Evolutionary conservation across 1,140 invertebrate species (phyloP), one percentile per base, ranked within the genome.

Genomic region (Pseudoatta argentina): DNA sequence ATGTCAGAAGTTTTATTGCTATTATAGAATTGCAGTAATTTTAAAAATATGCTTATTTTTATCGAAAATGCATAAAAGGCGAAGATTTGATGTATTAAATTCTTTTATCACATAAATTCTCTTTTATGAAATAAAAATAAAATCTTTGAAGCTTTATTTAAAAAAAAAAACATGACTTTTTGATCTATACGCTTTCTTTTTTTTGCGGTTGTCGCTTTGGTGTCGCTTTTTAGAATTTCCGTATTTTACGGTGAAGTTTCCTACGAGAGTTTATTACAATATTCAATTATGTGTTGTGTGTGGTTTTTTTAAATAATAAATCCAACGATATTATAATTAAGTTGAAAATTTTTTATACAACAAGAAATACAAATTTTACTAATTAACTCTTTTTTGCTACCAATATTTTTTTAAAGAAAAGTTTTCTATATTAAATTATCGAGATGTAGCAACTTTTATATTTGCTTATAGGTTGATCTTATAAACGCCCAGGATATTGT

Each of bases 151-250:
- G 10, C 16, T 24, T 77, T 77, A 64, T 77, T 48, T 2, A 18
- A 6, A 63, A 44, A 55, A n/a, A 59, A 75, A 55, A 59, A 75
- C 24, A 77, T 48, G 16, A 10, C n/a, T 77, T 63, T 10, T 77
- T 8, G 5, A 30, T 53, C 39, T 76, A 77, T 27, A 24, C 14
- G 14, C 1, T 4, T 24, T 57, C 1, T 24, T 34, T 39, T 34
- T 57, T 34, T 14, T 48, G n/a, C 18, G 3, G 21, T 2, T 6
- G 16, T 14, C 3, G 21, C 5, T 8, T 76, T 21, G 3, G 21
- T 44, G 30, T 12, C 3, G 39, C 55, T n/a, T 77, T 64, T 64
- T 8, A 64, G 2, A 64, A 30, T 73, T 55, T 73, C 10, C 51
- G 27, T 18, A 44, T 77, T 61, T 76, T 27, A 44, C 24, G 27